These are phyloP conservation scores for Scopus umbretta DNA, from an alignment of 2,113 vertebrate species.

Conservation along the genomic window DNA sequence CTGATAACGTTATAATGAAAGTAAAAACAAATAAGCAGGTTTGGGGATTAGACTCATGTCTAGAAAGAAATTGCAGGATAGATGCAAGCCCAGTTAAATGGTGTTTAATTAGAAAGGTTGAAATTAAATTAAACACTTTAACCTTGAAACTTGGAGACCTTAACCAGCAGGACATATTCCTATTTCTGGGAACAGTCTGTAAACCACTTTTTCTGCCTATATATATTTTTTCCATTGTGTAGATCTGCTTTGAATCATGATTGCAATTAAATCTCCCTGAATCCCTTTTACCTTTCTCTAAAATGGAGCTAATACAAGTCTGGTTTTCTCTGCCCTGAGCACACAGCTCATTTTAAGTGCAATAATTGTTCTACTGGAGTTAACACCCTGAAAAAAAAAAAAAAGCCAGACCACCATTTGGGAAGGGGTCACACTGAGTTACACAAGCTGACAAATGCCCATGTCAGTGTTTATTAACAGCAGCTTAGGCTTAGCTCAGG, in stretches of 20 bases:
- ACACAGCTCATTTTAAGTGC: background rate
- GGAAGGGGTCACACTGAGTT: background rate
- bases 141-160: background rate
- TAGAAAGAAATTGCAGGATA: background rate
- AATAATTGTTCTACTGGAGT: background rate
- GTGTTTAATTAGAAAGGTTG: slow-evolving; percentile 13
- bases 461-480: rapidly evolving
- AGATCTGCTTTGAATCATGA: background rate
- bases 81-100: background rate
- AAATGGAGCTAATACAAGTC: background rate
- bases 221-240: background rate
- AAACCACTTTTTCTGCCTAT: background rate
- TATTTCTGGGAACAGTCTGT: background rate
- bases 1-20: slow-evolving; percentile 13
- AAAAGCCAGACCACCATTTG: background rate
- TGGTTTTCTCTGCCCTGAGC: background rate
- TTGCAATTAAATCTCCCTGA: background rate
- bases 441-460: rapidly evolving
- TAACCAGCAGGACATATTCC: background rate
- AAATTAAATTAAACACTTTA: background rate
- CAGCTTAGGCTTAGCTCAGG: background rate
- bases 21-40: slow-evolving; percentile 43
- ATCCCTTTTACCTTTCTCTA: background rate
- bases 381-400: background rate
- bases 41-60: background rate